Evolutionary conservation across 2,888 invertebrate genomes (phyloP), one percentile per base, ranked within the genome.

Genomic region (Leistus spinibarbis): DNA sequence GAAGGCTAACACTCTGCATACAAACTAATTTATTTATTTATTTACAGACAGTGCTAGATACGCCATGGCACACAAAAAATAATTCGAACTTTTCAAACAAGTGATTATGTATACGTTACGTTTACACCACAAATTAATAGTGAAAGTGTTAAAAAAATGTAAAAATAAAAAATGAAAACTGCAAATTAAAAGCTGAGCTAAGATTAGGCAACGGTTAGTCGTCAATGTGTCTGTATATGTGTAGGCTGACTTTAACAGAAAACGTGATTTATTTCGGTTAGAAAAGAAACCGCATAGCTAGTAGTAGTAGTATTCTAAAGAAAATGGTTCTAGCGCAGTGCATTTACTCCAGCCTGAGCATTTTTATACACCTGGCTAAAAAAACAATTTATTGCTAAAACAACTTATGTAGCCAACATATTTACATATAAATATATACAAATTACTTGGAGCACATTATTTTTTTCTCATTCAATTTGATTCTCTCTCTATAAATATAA

Each of bases 181-280:
- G 84, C 84, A 85, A 83, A 84, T 85, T 85, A 85, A 85, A 86
- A 86, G 86, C 86, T 86, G 86, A 86, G 85, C 86, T 85, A 81
- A 83, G 83, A 86, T 85, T 86, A 85, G 83, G 85, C 85, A 83
- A 82, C 85, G 83, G 85, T 86, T 86, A 85, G 85, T 85, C 84
- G 73, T 73, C 85, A 85, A 84, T 85, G 85, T 85, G 83, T 73
- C 81, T 84, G 83, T 85, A 85, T 85, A 84, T 85, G 85, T 86
- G 85, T 84, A 83, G 85, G 83, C 83, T 83, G 83, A 83, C 82
- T 84, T 82, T 24, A 70, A 22, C 40, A 40, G 67, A 16, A 23
- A 23, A 27, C 66, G 73, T 73, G 73, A 73, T 73, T 73, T 73
- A 73, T 73, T 40, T 73, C 73, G 56, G 73, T 57, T 73, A 60